A percentile compares a stretch with the other conserved stretches of the same genome.
Evolutionary conservation across 1,140 invertebrate genomes (phyloP).

Genomic region (Scaptomyza hsui): DNA sequence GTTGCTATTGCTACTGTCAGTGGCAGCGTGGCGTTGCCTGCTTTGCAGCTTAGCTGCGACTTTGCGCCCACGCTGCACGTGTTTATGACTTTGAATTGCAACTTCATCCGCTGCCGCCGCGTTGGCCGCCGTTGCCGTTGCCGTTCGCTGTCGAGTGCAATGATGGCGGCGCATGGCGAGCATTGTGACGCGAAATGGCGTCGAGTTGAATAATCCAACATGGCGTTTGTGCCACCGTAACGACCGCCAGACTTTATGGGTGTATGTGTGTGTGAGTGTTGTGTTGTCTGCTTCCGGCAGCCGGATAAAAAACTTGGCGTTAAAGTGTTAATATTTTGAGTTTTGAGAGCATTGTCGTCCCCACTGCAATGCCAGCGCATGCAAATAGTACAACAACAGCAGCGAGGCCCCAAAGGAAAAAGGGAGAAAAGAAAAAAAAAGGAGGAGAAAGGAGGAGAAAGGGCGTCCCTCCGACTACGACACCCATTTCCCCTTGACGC

Average conservation of each 20-base stretch:
- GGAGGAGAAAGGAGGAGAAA: too few species aligned
- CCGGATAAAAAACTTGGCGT: constrained; percentile 81
- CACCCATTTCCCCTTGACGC: constrained; percentile 70
- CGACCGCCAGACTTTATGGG: constrained; percentile 53
- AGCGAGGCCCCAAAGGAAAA: constrained; percentile 20
- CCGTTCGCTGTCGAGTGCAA: constrained; percentile 75
- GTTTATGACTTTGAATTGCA: constrained; percentile 83
- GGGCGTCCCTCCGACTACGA: constrained; percentile 35
- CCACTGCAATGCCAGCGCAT: constrained; percentile 50
- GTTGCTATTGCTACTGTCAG: constrained; percentile 53
- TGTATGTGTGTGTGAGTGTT: constrained; percentile 21
- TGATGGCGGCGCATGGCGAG: constrained; percentile 76
- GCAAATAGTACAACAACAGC: constrained; percentile 51
- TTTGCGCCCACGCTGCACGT: constrained; percentile 80
- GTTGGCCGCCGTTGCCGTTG: constrained; percentile 22
- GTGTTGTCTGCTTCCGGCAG: constrained; percentile 77
- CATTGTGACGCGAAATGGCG: constrained; percentile 80
- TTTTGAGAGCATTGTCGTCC: constrained; percentile 67
- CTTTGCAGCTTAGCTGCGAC: constrained; percentile 75
- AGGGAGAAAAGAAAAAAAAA: background rate
- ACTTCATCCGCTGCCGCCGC: constrained; percentile 71
- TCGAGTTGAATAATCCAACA: constrained; percentile 81
- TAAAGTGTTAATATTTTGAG: constrained; percentile 82
- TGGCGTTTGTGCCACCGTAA: constrained; percentile 72
- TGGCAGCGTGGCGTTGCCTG: constrained; percentile 60